Evolutionary conservation across 2,113 vertebrate genomes (phyloP), one percentile per base, ranked within the genome.

Genomic region (Mastomys natalensis): DNA sequence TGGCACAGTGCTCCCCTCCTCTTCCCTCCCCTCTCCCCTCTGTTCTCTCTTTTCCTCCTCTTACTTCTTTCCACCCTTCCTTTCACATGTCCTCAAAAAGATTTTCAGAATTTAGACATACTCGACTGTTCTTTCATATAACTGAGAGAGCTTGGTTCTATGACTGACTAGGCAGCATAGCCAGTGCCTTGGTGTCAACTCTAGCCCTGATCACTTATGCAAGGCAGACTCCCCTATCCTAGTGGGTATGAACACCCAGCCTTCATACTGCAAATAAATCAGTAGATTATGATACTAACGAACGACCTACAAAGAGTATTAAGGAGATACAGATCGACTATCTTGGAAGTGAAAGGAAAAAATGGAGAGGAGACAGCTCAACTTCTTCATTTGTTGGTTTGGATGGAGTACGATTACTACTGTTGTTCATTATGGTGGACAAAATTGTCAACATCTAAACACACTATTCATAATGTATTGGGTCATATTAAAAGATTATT

Each of bases 401-500:
- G 21, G 15, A 12, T 76, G 16, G 7, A 81, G 55, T 3, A 21
- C 40, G 64, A 68, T 77, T 8, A 6, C 40, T 31, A 60, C 37
- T 43, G 31, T 1, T 85, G 21, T 80, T 90, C 60, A n/a, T 72
- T 78, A 74, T 15, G 40, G 5, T 70, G 84, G 64, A 60, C 1
- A 4, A 24, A 72, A 87, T 24, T 48, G 53, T 31, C 68, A 72
- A 80, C 21, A 19, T 84, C 80, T 77, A 40, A 34, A 45, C 29
- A 80, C 87, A 60, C 5, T 53, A 85, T 58, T 66, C 22, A 13
- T 78, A 66, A 7, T 31, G 5, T 43, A 60, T 21, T 72, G 24
- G 13, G 81, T 29, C 89, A n/a, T 34, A 78, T 66, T 82, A 62
- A 80, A 93, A 95, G 70, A 51, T 89, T 45, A 70, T 82, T 73